Evolutionary conservation across 2,797 vertebrate genomes (phyloP), one percentile per base, ranked within the genome.

Genomic region (Neosalanx taihuensis): DNA sequence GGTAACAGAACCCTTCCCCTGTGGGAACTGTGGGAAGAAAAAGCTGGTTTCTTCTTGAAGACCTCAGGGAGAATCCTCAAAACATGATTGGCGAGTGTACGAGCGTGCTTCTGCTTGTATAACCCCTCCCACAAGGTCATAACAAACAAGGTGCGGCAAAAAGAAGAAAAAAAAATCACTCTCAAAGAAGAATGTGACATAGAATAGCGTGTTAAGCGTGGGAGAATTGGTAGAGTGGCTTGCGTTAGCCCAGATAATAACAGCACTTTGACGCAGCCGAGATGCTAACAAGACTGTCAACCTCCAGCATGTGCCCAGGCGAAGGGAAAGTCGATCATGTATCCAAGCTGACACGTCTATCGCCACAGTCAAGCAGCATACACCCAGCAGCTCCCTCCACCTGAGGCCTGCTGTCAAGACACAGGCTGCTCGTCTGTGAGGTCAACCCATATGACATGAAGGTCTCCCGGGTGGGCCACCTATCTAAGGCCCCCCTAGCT

Each of bases 1-100:
- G 57, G 90, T 89, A 90, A 91, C 89, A 86, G 80, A 80, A 86
- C 72, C 82, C 81, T 73, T 79, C 73, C 81, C 71, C 51, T 12
- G 71, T 12, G 71, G 72, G 76, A 83, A 80, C 75, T 72, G 76
- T 74, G 79, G 72, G 80, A 82, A 74, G n/a, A 26, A 1, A 33
- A 57, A 79, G 76, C 0, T 12, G 83, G 73, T 81, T 81, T 82
- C 78, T 83, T 89, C 73, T 69, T 72, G 78, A 85, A 81, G 81
- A 80, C 73, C 74, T 72, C 65, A 0, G 13, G 23, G 37, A 62
- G 60, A 49, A 49, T 81, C 77, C 73, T 83, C 67, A 68, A 59
- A 58, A 58, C 64, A 84, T 49, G 59, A 72, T 46, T 3, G 41
- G 2, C 41, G 13, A 26, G 23, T 26, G 41, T 46, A 46, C 10